Evolutionary conservation across 2,797 vertebrate genomes (phyloP).

Genomic region (Florisuga fusca): DNA sequence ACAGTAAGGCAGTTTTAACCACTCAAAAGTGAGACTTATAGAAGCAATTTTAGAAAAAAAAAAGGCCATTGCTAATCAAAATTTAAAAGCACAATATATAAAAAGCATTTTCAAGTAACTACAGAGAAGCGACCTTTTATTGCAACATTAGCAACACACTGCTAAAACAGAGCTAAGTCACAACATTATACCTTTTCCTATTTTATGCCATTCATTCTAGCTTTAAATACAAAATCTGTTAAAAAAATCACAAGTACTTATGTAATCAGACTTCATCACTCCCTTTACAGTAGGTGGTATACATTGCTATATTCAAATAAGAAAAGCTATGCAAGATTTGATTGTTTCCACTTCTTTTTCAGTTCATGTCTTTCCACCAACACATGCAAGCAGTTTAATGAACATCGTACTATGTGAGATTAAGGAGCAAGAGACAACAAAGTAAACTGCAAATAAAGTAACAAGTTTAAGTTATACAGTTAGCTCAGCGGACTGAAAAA

Average conservation of each 20-base stretch:
- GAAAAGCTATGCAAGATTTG: neutral
- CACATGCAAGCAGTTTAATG: neutral
- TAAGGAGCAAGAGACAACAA: conserved; percentile 50
- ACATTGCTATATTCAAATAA: neutral
- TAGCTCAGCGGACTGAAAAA: conserved; percentile 23
- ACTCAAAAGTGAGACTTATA: neutral
- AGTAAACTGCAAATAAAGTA: conserved; percentile 36
- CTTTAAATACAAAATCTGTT: neutral
- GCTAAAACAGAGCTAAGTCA: neutral
- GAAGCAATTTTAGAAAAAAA: neutral
- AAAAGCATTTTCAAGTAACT: neutral
- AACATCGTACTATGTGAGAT: conserved; percentile 5
- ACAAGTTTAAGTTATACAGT: conserved; percentile 57
- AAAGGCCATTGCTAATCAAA: neutral
- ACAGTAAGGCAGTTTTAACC: neutral
- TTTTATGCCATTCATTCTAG: neutral
- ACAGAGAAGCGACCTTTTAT: neutral
- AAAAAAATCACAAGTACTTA: conserved; percentile 34
- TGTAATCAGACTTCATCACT: conserved; percentile 6
- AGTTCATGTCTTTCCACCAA: neutral
- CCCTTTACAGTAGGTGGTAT: neutral
- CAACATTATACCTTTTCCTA: neutral
- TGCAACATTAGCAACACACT: neutral
- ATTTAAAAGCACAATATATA: neutral
- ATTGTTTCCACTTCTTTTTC: neutral